Conservation (phyloP, 2,888 invertebrate genomes). For the Pristionchus maxplancki region DNA sequence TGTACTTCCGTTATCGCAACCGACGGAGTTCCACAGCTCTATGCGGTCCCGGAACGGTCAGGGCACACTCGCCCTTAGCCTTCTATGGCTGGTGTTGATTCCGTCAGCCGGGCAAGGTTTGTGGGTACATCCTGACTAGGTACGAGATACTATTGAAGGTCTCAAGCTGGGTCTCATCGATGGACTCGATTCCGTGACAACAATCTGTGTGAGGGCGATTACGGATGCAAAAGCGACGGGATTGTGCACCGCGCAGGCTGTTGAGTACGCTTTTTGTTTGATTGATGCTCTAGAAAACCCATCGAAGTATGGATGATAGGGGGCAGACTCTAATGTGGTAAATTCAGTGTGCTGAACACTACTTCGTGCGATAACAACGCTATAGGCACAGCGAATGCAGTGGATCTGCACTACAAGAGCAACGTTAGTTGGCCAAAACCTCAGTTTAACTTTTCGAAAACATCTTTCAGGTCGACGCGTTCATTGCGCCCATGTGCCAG, state of each 20-base stretch:
- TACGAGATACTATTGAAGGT: no score
- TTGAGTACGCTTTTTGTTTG: not conserved
- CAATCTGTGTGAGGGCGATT: not conserved
- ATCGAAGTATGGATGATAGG: no score
- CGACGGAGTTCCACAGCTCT: no score
- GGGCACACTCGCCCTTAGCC: no score
- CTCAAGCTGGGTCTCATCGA: constrained; percentile 35
- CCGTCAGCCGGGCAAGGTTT: not conserved
- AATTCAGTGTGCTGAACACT: constrained; percentile 7
- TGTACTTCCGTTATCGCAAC: no score
- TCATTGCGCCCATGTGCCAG: constrained; percentile 18
- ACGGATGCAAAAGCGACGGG: not conserved
- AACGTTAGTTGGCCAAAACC: not conserved
- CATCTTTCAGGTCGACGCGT: constrained; percentile 15
- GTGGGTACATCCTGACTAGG: no score
- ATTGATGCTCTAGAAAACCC: no score
- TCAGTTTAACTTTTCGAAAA: not conserved
- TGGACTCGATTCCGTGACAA: not conserved
- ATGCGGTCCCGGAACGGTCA: no score
- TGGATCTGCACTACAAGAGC: not conserved
- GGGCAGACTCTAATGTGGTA: no score
- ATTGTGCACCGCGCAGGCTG: not conserved
- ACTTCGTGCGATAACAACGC: not conserved
- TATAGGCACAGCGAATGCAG: not conserved
- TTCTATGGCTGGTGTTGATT: not conserved